Evolutionary conservation across 2,113 vertebrate species (phyloP).

Genomic region (Toxostoma redivivum): DNA sequence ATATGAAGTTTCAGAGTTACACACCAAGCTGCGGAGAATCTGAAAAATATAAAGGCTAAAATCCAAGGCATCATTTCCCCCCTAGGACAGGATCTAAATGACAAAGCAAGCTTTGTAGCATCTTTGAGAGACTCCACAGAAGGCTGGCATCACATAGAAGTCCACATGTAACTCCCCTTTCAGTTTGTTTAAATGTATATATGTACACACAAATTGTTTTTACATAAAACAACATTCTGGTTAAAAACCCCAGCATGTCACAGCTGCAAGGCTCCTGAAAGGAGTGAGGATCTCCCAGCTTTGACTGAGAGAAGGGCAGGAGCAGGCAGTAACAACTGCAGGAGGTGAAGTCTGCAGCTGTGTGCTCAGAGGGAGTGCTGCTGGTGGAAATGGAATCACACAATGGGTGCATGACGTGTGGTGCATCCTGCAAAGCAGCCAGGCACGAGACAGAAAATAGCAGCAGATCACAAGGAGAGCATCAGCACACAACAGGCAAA

Average conservation of each 20-base stretch:
- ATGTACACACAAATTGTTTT: background rate
- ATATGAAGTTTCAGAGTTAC: no score
- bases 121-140: background rate
- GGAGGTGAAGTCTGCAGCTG: background rate
- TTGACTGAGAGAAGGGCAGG: background rate
- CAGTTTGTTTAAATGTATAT: background rate
- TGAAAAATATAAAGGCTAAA: no score
- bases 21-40: no score
- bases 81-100: background rate
- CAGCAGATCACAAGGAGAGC: background rate
- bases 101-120: background rate
- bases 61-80: no score
- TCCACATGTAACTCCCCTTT: background rate
- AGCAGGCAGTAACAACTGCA: background rate
- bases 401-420: fast-evolving
- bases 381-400: background rate
- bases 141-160: background rate
- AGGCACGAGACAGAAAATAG: background rate
- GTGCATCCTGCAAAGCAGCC: background rate
- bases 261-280: background rate
- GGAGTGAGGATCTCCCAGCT: background rate
- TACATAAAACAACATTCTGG: background rate
- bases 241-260: background rate
- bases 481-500: background rate
- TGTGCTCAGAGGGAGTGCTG: background rate